Evolutionary conservation across 92 coral and sea anemone genomes (phyloP), one percentile per base, ranked within the genome.

Genomic region (Phenganax marumi): DNA sequence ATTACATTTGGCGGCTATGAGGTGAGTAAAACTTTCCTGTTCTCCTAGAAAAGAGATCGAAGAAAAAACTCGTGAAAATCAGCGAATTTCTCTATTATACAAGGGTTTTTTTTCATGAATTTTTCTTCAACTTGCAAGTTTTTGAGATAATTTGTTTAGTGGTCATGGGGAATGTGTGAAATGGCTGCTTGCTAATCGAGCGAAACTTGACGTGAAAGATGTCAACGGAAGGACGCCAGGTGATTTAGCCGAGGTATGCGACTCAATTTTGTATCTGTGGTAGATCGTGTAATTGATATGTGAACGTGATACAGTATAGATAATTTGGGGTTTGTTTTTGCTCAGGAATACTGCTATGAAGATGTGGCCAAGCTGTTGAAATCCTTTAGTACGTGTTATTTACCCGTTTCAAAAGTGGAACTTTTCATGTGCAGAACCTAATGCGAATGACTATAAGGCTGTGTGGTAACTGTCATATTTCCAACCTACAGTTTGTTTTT

Each of bases 171-270:
- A 96, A 75, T 96, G 99, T 66, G 97, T 92, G 12, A 92, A 92
- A 72, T 96, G 99, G 99, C 92, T 96, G 10, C 84, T 92, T 52
- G 89, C 96, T 9, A 96, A 96, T 89, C 86, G 97, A 79, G 91
- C 92, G 0, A 85, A 87, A 76, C 76, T 75, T 65, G 97, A 96
- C 21, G 92, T 90, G 6, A 82, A 79, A 39, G 99, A 96, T 85
- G 91, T 65, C 50, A 92, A 92, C 79, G 97, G 92, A 21, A 91
- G 99, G 76, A 91, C 97, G 24, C 91, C 99, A 0, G 73, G 87
- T 13, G 97, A 96, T 61, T 84, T 96, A 49, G 97, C 97, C 12
- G 97, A 92, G 94, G 98, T 94, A 76, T 80, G 81, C 8, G 18
- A 70, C n/a, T 26, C 13, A 25, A 19, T n/a, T 53, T 23, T 64